Conservation (phyloP, 2,797 vertebrate genomes). For the Decapterus maruadsi region DNA sequence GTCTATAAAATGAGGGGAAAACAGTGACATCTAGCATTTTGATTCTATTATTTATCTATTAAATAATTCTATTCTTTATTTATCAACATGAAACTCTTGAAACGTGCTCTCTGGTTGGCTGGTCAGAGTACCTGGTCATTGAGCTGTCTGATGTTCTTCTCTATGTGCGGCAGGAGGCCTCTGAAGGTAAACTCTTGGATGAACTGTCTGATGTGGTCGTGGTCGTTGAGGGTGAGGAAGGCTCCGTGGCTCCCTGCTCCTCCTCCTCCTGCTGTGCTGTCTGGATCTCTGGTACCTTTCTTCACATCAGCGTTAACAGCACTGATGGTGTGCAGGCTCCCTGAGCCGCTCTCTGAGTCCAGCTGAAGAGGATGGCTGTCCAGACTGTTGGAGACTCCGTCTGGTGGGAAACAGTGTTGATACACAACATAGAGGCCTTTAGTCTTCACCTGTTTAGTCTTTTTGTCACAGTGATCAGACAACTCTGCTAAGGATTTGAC, state of each 20-base stretch:
- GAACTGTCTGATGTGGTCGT: conserved; percentile 96
- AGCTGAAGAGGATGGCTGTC: conserved; percentile 90
- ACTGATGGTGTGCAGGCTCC: conserved; percentile 78
- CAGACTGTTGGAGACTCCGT: conserved; percentile 84
- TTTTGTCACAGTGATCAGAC: background rate
- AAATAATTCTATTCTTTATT: no score
- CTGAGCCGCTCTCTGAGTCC: conserved; percentile 82
- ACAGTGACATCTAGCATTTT: no score
- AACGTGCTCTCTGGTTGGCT: no score
- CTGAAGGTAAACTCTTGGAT: conserved; percentile 98
- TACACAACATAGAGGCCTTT: background rate
- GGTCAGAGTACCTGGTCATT: conserved; percentile 93
- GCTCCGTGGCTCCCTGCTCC: conserved; percentile 87
- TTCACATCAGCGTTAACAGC: conserved; percentile 77
- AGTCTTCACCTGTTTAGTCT: background rate
- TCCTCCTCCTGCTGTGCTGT: conserved; percentile 14
- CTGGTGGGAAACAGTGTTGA: conserved; percentile 70
- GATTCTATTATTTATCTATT: no score
- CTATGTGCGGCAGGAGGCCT: conserved; percentile 95
- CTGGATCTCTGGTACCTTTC: conserved; percentile 77
- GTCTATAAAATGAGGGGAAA: no score
- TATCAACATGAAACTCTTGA: no score
- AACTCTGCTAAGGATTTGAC: background rate
- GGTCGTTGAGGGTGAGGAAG: conserved; percentile 95
- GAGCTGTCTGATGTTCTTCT: conserved; percentile 97